Conservation (phyloP, 2,797 vertebrate genomes). For the Vespertilio murinus region DNA sequence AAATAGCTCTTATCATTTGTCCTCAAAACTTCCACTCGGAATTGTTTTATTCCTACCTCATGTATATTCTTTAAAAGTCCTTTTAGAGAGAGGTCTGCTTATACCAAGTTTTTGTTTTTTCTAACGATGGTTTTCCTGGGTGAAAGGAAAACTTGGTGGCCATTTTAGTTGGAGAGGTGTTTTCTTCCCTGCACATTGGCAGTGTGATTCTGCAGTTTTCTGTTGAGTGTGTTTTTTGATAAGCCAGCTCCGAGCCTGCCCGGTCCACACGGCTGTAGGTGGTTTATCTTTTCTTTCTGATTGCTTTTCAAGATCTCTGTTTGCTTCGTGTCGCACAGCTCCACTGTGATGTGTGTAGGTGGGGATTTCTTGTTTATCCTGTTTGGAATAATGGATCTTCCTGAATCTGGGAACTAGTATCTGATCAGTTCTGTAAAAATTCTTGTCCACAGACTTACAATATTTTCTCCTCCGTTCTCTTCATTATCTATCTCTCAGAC, state of each 20-base stretch:
- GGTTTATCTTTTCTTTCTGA: neutral
- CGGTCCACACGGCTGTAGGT: neutral
- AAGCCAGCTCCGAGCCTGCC: neutral
- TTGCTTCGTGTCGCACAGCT: neutral
- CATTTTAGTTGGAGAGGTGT: constrained; percentile 9
- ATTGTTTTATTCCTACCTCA: neutral
- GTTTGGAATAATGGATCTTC: neutral
- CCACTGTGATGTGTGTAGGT: neutral
- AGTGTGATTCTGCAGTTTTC: neutral
- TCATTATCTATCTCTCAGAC: neutral
- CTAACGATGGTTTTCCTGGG: neutral
- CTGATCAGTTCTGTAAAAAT: neutral
- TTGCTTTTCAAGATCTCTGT: neutral
- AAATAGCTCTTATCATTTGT: neutral
- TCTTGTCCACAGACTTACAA: neutral
- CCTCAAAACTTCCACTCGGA: neutral
- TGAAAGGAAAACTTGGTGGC: neutral
- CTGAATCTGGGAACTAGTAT: neutral
- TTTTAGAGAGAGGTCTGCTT: neutral
- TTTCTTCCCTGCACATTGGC: neutral
- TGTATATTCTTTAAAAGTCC: neutral
- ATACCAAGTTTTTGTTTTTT: neutral
- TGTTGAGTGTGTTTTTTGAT: neutral
- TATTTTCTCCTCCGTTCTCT: neutral
- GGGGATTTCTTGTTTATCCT: neutral